Conservation (phyloP, 2,797 vertebrate species). For the Acanthiza pusilla region DNA sequence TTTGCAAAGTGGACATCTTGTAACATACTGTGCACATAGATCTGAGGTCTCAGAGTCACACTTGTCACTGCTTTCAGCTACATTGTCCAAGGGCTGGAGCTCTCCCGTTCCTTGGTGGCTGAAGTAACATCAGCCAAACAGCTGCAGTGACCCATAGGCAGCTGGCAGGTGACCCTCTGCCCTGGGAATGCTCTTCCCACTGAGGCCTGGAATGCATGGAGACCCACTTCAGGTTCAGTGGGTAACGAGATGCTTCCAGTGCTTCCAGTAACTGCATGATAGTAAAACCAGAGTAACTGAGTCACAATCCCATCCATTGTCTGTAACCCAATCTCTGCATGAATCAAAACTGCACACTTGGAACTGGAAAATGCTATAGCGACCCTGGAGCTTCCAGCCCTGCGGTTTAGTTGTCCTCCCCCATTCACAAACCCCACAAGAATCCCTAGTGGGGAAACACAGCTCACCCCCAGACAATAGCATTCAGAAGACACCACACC, state of each 20-base stretch:
- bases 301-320: not conserved
- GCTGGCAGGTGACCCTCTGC: not conserved
- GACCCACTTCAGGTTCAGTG: not conserved
- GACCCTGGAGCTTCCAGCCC: not conserved
- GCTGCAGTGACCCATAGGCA: not conserved
- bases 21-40: not conserved
- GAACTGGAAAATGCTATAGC: not conserved
- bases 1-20: not conserved
- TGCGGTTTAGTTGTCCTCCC: not conserved
- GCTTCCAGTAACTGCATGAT: not conserved
- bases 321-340: not conserved
- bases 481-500: not conserved
- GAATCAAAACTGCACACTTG: not conserved
- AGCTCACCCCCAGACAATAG: not conserved
- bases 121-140: not conserved
- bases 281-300: not conserved
- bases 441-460: not conserved
- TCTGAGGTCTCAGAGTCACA: not conserved
- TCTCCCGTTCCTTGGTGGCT: not conserved
- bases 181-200: not conserved
- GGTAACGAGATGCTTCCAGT: not conserved
- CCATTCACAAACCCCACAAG: too few relatives aligned
- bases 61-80: not conserved
- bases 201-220: not conserved
- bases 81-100: not conserved